A percentile compares a stretch with the other conserved stretches of the same genome.
phyloP scores from a whole-genome alignment of 2,888 invertebrate species.

The Drosophila emarginata region DNA sequence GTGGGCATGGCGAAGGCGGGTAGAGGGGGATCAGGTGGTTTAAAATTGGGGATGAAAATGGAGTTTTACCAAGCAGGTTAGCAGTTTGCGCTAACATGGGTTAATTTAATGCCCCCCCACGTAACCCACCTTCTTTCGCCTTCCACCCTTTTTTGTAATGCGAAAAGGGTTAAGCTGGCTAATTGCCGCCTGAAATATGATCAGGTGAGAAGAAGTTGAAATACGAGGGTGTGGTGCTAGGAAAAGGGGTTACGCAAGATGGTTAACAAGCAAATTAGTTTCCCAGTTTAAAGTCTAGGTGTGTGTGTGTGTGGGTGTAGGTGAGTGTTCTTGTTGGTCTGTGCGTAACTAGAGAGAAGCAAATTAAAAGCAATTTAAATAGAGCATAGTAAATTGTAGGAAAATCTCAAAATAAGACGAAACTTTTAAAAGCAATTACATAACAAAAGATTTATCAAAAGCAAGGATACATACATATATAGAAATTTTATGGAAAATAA shows the following conservation, averaged over 20 bases:
- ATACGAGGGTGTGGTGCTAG: neutral
- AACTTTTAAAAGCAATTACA: neutral
- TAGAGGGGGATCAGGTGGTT: neutral
- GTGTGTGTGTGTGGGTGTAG: neutral
- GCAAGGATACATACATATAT: no score
- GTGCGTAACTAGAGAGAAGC: neutral
- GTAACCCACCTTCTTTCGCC: neutral
- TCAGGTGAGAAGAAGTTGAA: slow-evolving; percentile 6
- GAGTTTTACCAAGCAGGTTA: neutral
- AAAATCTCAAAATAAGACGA: neutral
- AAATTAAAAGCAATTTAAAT: neutral
- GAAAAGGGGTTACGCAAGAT: neutral
- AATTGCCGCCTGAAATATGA: slow-evolving; percentile 14
- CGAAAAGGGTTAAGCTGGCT: slow-evolving; percentile 3
- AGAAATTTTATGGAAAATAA: no score
- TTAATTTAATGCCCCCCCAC: slow-evolving; percentile 8
- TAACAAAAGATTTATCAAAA: neutral
- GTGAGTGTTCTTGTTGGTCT: neutral
- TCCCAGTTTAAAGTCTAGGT: neutral
- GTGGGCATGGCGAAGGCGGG: neutral
- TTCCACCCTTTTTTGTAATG: no score
- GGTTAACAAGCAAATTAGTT: slow-evolving; percentile 15
- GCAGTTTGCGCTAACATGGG: neutral
- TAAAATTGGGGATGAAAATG: neutral
- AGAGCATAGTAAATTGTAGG: neutral